A percentile compares a stretch with the other conserved stretches of the same genome.
phyloP scores from a whole-genome alignment of 2,113 vertebrate species.

The Eonycteris spelaea region DNA sequence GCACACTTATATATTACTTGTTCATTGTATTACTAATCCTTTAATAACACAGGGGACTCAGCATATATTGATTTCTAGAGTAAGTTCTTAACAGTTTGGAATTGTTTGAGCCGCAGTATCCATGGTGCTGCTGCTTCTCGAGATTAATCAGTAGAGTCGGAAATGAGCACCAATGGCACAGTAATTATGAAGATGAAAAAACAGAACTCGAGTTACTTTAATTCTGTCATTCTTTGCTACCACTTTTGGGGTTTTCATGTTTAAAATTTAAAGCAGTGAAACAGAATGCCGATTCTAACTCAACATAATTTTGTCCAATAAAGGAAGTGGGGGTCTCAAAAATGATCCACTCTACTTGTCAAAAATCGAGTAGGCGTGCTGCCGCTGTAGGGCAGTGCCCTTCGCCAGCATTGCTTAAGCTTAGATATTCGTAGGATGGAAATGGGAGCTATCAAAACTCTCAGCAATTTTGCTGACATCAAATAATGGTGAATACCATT shows the following conservation, averaged over 20 bases:
- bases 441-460: background rate
- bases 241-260: background rate
- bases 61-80: background rate
- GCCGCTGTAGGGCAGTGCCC: rapidly evolving
- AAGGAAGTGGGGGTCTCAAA: background rate
- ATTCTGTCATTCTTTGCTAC: background rate
- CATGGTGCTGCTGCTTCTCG: rapidly evolving
- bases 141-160: too few species aligned
- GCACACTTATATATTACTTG: background rate
- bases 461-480: background rate
- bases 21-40: background rate
- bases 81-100: background rate
- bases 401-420: rapidly evolving
- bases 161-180: background rate
- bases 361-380: rapidly evolving
- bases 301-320: background rate
- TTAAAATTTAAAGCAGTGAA: background rate
- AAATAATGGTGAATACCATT: background rate
- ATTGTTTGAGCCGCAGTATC: background rate
- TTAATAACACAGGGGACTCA: background rate
- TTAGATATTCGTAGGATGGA: background rate
- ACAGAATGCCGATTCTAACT: background rate
- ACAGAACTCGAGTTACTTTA: background rate
- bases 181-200: background rate
- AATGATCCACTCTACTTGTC: background rate